These are phyloP conservation scores for Drosophila kambysellisi DNA, from an alignment of 2,888 invertebrate species.

Conservation along the genomic window DNA sequence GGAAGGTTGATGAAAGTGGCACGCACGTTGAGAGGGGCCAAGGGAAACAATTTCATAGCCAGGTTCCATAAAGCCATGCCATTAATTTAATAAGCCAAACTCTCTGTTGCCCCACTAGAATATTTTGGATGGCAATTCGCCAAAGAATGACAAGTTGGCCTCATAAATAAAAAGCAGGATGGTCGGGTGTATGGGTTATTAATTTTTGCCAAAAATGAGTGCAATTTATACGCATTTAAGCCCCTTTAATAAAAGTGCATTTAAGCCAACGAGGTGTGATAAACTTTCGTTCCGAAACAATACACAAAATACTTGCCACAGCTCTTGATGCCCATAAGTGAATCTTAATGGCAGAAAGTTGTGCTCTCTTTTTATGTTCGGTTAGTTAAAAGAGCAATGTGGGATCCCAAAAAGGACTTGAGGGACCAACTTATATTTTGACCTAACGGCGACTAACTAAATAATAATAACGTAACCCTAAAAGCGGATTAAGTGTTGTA, in stretches of 20 bases:
- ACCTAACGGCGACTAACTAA: not conserved
- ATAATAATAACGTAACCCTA: not conserved
- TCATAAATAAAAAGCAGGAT: slow-evolving; percentile 34
- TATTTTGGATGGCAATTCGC: slow-evolving; percentile 33
- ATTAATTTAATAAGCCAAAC: slow-evolving; percentile 28
- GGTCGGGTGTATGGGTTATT: slow-evolving; percentile 1
- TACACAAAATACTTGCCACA: slow-evolving; percentile 25
- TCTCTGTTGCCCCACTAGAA: slow-evolving; percentile 2
- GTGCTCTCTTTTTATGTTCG: slow-evolving; percentile 6
- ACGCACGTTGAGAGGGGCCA: slow-evolving; percentile 34
- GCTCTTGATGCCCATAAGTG: slow-evolving; percentile 37
- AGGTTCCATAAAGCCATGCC: slow-evolving; percentile 10
- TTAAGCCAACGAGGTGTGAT: slow-evolving; percentile 29
- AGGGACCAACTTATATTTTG: slow-evolving; percentile 19
- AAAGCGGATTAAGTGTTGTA: not conserved
- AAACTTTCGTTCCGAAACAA: slow-evolving; percentile 14
- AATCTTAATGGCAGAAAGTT: slow-evolving; percentile 51
- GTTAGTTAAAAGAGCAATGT: slow-evolving; percentile 15
- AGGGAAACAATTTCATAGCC: slow-evolving; percentile 22
- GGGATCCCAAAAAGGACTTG: slow-evolving; percentile 27
- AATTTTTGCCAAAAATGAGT: slow-evolving; percentile 10
- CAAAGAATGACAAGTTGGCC: slow-evolving; percentile 52
- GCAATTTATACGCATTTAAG: not conserved
- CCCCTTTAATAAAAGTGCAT: slow-evolving; percentile 19
- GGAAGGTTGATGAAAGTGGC: slow-evolving; percentile 21